Evolutionary conservation across 1,140 invertebrate genomes (phyloP), one percentile per base, ranked within the genome.

Genomic region (Tribolium madens): DNA sequence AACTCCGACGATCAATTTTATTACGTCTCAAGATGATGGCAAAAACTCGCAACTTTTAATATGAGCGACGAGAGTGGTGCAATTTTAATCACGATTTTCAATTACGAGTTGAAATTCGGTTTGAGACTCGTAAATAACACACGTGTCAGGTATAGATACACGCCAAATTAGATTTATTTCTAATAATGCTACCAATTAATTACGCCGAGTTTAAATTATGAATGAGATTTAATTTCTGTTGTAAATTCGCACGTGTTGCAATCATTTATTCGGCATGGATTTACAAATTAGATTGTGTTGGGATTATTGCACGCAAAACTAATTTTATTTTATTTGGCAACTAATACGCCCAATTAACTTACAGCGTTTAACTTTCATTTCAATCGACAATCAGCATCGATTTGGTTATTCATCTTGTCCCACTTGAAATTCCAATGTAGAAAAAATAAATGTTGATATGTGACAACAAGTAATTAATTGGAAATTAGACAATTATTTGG

Each of bases 131-230:
- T 50, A 50, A 64, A 33, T 33, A 64, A 12, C 4, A 33, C 36
- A 64, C 12, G n/a, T 18, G 57, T 64, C 15, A 18, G 52, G 10
- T 21, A 21, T 14, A 57, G 14, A 57, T 18, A 57, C 18, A 57
- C 52, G 18, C 57, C 33, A 31, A 64, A 64, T 64, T 64, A 64
- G 57, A 64, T 64, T 64, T 64, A 64, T 33, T 64, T 64, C 57
- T 64, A 64, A 64, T 64, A 64, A 64, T 64, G 57, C 18, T 12
- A 31, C 17, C 57, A 64, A 64, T 33, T 64, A 64, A 64, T 64
- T 64, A 64, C 18, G 15, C 26, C n/a, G 12, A n/a, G 57, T 64
- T 64, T 64, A 64, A 64, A 64, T 64, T 33, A 64, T 33, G 21
- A 64, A 64, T 64, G 57, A 31, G 26, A 64, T 33, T 64, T 33